Evolutionary conservation across 2,888 invertebrate genomes (phyloP), one percentile per base, ranked within the genome.

Genomic region (Heliconius sara): DNA sequence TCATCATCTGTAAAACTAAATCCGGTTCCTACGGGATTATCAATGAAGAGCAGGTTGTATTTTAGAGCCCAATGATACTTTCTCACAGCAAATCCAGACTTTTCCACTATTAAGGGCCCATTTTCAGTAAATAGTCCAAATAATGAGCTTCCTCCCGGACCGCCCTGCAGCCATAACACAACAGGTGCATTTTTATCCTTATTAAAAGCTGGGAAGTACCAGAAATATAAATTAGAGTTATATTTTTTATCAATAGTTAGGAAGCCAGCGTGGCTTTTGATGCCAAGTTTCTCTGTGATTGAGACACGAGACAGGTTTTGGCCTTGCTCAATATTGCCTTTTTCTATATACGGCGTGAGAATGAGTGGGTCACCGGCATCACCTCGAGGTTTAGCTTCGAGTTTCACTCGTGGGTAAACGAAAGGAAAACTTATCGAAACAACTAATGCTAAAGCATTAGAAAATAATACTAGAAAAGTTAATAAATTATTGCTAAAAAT

Each of bases 1-100:
- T 95, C 86, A 0, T 95, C 86, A 0, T 95, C 88, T 1, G 97
- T 96, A 86, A 96, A 97, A 87, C 97, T 97, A 86, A 96, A 97
- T 1, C 97, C 97, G 67, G 94, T 91, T 1, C 96, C 96, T 1
- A 96, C 97, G 5, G 97, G 97, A 83, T 96, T 97, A 84, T 97
- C 97, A 80, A 97, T 96, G 86, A 96, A 97, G 63, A 97, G 91
- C 71, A 97, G 87, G 83, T 96, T 96, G 85, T 95, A 93, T 34
- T 95, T 92, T 9, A 94, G 86, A 39, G 96, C 96, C 97, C 97
- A 97, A 47, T 96, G 93, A 81, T 95, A 92, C 79, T 96, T 91
- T 80, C 96, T 87, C 7, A 88, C 19, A 5, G 86, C 83, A 74
- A 95, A 92, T 2, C 92, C 91, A 34, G 89, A 86, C 80, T 91